Evolutionary conservation across 2,888 invertebrate genomes (phyloP).

Genomic region (Oegoconia quadripuncta): DNA sequence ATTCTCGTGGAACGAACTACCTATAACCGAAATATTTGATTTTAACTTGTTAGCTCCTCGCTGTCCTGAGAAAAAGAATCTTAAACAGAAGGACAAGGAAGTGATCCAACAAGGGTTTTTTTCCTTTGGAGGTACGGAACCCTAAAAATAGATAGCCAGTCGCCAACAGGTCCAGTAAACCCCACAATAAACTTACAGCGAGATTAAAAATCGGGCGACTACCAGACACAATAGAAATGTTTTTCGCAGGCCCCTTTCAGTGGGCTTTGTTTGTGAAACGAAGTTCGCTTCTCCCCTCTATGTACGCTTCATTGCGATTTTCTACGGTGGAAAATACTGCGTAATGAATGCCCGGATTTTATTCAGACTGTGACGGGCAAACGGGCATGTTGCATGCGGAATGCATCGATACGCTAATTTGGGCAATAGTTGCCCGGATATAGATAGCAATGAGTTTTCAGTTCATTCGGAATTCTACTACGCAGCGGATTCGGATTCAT

Average conservation of each 20-base stretch:
- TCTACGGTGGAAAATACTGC: constrained; percentile 53
- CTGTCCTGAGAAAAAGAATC: too few species aligned
- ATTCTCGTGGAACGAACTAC: too few species aligned
- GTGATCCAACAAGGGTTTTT: too few species aligned
- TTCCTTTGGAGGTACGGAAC: too few species aligned
- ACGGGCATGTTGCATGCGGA: constrained; percentile 22
- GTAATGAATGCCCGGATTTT: constrained; percentile 63
- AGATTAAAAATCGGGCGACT: constrained; percentile 77
- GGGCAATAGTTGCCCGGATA: constrained; percentile 23
- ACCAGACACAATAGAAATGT: constrained; percentile 75
- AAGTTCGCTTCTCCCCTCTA: constrained; percentile 68
- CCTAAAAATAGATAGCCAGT: too few species aligned
- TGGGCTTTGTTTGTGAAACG: constrained; percentile 73
- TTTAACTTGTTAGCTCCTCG: too few species aligned
- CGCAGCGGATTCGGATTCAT: too few species aligned
- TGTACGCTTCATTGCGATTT: constrained; percentile 64
- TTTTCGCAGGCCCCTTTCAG: constrained; percentile 72
- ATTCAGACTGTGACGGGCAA: constrained; percentile 24
- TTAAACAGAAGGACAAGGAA: too few species aligned
- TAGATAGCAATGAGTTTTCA: background rate
- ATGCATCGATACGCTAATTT: constrained; percentile 40
- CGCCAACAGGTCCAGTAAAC: constrained; percentile 52
- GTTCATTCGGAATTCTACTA: background rate
- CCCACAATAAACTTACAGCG: constrained; percentile 69
- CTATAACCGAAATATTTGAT: too few species aligned